phyloP scores from a whole-genome alignment of 2,888 invertebrate genomes.

The Unio pictorum region DNA sequence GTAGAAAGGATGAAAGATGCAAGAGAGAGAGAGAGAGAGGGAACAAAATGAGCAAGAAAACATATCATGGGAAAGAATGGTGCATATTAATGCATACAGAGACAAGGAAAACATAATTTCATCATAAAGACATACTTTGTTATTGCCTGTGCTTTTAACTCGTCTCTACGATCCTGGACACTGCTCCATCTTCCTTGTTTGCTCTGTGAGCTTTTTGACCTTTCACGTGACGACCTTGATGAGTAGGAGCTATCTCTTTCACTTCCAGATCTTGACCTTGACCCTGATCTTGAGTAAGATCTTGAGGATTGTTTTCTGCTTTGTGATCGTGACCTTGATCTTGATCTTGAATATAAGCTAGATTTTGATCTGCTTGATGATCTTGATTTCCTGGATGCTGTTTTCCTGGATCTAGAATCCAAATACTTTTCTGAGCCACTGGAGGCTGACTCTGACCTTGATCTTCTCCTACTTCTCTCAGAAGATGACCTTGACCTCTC shows the following conservation, averaged over 20 bases:
- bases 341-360: constrained; percentile 18
- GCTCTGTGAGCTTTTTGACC: constrained; percentile 15
- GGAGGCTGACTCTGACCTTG: constrained; percentile 7
- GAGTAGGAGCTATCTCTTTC: constrained; percentile 10
- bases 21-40: no score
- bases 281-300: constrained; percentile 17
- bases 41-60: no score
- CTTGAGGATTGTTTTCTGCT: constrained; percentile 14
- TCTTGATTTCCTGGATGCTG: constrained; percentile 25
- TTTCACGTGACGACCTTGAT: constrained; percentile 20
- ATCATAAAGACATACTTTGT: no score
- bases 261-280: constrained; percentile 17
- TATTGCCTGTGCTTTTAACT: background rate
- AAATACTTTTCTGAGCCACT: background rate
- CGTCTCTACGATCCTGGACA: background rate
- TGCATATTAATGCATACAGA: no score
- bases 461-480: constrained; percentile 8
- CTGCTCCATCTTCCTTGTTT: constrained; percentile 2
- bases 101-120: no score
- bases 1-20: no score
- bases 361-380: constrained; percentile 24
- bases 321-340: constrained; percentile 5
- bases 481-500: constrained; percentile 18
- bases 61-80: no score
- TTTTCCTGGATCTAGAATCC: constrained; percentile 3